These are phyloP conservation scores for Keiferia lycopersicella DNA, from an alignment of 2,888 invertebrate species.

Conservation along the genomic window DNA sequence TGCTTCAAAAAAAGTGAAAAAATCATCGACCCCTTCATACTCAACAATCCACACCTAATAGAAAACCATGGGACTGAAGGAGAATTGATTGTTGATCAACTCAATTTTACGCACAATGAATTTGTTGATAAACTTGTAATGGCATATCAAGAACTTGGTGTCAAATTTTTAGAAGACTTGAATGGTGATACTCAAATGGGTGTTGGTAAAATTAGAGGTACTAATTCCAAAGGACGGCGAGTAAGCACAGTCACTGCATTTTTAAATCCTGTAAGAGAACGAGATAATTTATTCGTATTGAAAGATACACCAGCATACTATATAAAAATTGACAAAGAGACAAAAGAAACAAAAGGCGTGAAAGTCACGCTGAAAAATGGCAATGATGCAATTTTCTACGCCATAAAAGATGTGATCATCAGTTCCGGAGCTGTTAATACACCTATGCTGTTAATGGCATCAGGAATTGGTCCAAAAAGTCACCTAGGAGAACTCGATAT, in stretches of 20 bases:
- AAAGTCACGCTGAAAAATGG: constrained; percentile 51
- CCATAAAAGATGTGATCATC: constrained; percentile 61
- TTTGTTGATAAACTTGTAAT: constrained; percentile 57
- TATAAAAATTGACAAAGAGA: constrained; percentile 49
- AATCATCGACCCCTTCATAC: constrained; percentile 62
- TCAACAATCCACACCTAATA: constrained; percentile 57
- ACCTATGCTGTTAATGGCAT: constrained; percentile 63
- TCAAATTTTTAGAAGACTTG: constrained; percentile 65
- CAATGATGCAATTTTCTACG: constrained; percentile 49
- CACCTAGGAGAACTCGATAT: constrained; percentile 56
- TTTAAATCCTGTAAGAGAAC: constrained; percentile 53
- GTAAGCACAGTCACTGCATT: constrained; percentile 81
- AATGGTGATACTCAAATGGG: constrained; percentile 76
- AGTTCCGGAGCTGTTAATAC: constrained; percentile 68
- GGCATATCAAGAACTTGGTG: constrained; percentile 75
- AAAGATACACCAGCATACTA: constrained; percentile 56
- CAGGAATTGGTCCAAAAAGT: constrained; percentile 64
- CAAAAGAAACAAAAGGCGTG: constrained; percentile 54
- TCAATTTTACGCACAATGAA: constrained; percentile 65
- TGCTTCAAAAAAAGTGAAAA: constrained; percentile 72
- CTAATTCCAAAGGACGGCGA: constrained; percentile 72
- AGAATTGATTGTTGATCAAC: constrained; percentile 72
- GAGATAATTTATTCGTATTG: constrained; percentile 61
- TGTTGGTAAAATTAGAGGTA: constrained; percentile 77
- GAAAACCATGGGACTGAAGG: constrained; percentile 74